These are phyloP conservation scores for Tinea semifulvella DNA, from an alignment of 2,888 invertebrate genomes.

Conservation along the genomic window DNA sequence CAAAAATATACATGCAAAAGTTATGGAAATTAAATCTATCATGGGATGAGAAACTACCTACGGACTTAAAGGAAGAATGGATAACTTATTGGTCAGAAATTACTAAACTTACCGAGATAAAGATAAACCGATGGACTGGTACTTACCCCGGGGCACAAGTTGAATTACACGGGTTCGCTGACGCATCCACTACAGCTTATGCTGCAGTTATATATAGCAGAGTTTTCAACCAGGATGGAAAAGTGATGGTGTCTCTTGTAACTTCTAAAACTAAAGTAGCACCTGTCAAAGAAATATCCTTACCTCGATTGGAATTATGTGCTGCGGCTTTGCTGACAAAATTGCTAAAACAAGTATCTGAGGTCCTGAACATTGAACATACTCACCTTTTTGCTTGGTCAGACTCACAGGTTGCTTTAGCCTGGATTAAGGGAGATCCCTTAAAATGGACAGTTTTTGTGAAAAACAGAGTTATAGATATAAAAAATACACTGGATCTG, in stretches of 20 bases:
- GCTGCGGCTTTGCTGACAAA: slow-evolving; percentile 17
- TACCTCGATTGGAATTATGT: slow-evolving; percentile 22
- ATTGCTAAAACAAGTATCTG: slow-evolving; percentile 11
- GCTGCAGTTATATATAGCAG: slow-evolving; percentile 21
- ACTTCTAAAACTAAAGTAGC: slow-evolving; percentile 22
- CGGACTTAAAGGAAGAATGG: slow-evolving; percentile 18
- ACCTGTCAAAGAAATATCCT: slow-evolving; percentile 19
- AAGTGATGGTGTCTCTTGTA: slow-evolving; percentile 16
- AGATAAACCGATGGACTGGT: slow-evolving; percentile 20
- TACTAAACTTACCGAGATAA: slow-evolving; percentile 11
- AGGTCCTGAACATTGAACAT: slow-evolving; percentile 16
- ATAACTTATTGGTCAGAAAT: slow-evolving; percentile 15
- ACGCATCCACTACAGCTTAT: slow-evolving; percentile 20
- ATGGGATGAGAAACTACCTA: slow-evolving; percentile 20
- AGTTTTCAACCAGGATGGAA: not conserved
- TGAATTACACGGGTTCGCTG: slow-evolving; percentile 21
- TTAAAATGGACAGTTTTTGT: slow-evolving; percentile 23
- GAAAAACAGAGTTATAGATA: slow-evolving; percentile 22
- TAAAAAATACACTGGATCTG: slow-evolving; percentile 18
- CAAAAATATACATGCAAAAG: slow-evolving; percentile 22
- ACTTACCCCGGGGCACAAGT: not conserved
- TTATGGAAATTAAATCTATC: slow-evolving; percentile 19
- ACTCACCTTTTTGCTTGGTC: slow-evolving; percentile 20
- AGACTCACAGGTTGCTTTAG: slow-evolving; percentile 23
- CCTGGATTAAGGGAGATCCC: slow-evolving; percentile 22